Conservation (phyloP, 2,113 vertebrate genomes). For the Scomber japonicus region DNA sequence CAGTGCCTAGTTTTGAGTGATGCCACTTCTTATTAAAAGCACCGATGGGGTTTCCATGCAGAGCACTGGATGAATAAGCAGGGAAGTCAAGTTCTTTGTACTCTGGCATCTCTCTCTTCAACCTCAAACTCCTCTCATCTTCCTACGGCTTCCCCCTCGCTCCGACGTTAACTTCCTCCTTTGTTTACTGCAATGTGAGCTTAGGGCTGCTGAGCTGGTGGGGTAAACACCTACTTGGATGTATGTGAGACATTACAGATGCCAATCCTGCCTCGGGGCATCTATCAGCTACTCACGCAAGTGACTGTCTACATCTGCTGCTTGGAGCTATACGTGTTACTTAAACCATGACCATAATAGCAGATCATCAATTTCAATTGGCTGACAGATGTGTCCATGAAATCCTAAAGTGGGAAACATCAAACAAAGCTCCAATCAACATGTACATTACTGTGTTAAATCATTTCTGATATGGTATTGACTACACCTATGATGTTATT, state of each 20-base stretch:
- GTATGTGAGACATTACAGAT: not conserved
- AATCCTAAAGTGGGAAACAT: no score
- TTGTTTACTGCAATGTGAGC: not conserved
- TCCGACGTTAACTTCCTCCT: slow-evolving; percentile 44
- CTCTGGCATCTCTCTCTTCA: slow-evolving; percentile 13
- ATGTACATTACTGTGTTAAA: no score
- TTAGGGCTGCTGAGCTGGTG: not conserved
- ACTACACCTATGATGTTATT: no score
- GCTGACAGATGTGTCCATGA: not conserved
- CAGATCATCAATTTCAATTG: not conserved
- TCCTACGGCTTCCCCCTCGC: slow-evolving; percentile 17
- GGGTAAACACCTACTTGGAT: slow-evolving; percentile 3
- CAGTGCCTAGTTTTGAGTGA: slow-evolving; percentile 40
- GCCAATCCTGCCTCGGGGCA: not conserved
- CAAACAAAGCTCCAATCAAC: no score
- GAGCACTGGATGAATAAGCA: slow-evolving; percentile 44
- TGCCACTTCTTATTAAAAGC: slow-evolving; percentile 61
- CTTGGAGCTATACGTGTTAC: not conserved
- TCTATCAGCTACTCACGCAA: not conserved
- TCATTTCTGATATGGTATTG: no score
- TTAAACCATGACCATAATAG: not conserved
- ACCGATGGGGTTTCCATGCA: slow-evolving; percentile 46
- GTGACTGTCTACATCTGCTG: no score
- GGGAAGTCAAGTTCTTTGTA: slow-evolving; percentile 32
- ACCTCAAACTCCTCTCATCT: slow-evolving; percentile 13